Conservation (phyloP, 1,140 invertebrate species). For the Hylaeus volcanicus region DNA sequence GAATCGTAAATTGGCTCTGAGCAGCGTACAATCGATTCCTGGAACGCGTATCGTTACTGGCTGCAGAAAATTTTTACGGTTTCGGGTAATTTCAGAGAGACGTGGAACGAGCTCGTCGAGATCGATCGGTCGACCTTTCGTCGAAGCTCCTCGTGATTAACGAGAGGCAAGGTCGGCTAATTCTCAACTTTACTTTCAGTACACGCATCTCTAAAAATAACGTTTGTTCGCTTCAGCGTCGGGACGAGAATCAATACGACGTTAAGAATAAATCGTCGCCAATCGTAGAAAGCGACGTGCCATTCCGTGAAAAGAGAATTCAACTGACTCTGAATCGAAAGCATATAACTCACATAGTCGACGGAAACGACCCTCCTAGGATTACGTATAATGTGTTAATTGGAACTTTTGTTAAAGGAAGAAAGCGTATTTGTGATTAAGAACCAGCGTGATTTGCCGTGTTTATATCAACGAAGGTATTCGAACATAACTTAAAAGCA, state of each 20-base stretch:
- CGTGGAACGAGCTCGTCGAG: background rate
- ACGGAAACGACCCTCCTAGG: background rate
- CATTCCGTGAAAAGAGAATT: background rate
- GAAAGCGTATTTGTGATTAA: too few species aligned
- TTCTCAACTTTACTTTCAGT: conserved; percentile 48
- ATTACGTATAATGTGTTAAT: background rate
- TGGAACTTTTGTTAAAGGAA: too few species aligned
- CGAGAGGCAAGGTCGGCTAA: conserved; percentile 44
- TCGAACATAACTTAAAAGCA: too few species aligned
- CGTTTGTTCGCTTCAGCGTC: background rate
- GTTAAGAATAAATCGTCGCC: conserved; percentile 36
- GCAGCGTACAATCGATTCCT: background rate
- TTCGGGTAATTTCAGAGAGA: background rate
- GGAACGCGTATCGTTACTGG: background rate
- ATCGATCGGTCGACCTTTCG: conserved; percentile 45
- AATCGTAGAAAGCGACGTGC: background rate
- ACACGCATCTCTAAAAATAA: conserved; percentile 43
- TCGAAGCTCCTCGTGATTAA: conserved; percentile 34
- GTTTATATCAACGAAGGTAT: too few species aligned
- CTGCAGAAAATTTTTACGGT: background rate
- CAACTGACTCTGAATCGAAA: background rate
- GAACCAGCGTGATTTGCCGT: too few species aligned
- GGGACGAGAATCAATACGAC: conserved; percentile 24
- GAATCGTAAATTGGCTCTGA: background rate
- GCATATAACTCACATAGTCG: too few species aligned